These are phyloP conservation scores for Anthonomus grandis DNA, from an alignment of 1,140 invertebrate genomes.

Conservation along the genomic window DNA sequence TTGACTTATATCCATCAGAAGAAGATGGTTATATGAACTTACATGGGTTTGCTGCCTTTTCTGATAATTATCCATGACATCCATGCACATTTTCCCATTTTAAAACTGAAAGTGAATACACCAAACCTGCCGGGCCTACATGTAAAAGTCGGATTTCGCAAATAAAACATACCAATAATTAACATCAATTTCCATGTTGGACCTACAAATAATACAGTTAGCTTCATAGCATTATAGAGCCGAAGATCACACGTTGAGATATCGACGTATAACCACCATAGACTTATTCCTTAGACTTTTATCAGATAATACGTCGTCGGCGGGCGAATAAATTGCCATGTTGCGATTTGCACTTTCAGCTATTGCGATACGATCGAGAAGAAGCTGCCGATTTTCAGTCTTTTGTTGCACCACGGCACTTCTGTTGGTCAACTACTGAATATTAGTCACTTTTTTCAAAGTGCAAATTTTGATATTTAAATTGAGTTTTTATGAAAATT, in stretches of 20 bases:
- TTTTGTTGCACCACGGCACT: no score
- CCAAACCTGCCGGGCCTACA: no score
- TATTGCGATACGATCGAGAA: conserved; percentile 5
- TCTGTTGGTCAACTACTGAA: no score
- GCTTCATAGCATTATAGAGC: background rate
- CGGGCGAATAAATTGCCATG: conserved; percentile 6
- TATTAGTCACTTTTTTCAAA: no score
- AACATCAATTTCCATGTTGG: conserved; percentile 2
- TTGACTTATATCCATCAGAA: no score
- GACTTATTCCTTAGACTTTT: conserved; percentile 2
- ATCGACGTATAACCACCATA: background rate
- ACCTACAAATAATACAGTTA: conserved; percentile 3
- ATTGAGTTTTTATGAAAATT: no score
- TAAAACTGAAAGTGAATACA: no score
- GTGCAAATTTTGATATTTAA: no score
- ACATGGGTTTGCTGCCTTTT: no score
- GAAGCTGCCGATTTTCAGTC: background rate
- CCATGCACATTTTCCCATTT: no score
- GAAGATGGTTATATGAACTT: no score
- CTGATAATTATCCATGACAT: no score
- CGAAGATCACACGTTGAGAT: conserved; percentile 4
- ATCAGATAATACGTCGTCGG: background rate
- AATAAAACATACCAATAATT: conserved; percentile 2
- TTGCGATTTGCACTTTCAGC: conserved; percentile 3
- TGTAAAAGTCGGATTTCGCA: background rate